Percentiles rank a stretch among this genome's conserved stretches.
These are phyloP conservation scores for Coleophora flavipennella DNA, from an alignment of 2,888 invertebrate genomes.

Conservation along the genomic window DNA sequence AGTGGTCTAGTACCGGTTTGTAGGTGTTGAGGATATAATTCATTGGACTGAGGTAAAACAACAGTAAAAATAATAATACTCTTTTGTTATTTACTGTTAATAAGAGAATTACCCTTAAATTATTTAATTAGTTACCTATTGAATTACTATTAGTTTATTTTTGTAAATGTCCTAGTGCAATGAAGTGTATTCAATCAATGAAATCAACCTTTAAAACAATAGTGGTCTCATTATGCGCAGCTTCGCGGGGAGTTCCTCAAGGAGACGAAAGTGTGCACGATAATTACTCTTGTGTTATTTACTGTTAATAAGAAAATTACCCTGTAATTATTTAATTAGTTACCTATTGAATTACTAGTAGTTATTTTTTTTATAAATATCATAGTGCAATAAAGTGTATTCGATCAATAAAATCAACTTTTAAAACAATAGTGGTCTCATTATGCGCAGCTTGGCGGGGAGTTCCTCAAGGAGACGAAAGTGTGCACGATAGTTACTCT, in stretches of 20 bases:
- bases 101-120: background rate
- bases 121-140: no score
- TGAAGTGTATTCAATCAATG: background rate
- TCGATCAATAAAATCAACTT: background rate
- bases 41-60: no score
- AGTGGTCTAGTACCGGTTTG: no score
- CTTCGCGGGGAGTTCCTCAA: slow-evolving; percentile 88
- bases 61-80: no score
- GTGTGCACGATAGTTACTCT: slow-evolving; percentile 76
- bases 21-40: no score
- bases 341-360: no score
- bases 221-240: no score
- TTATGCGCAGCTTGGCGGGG: slow-evolving; percentile 80
- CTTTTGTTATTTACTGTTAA: no score
- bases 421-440: no score
- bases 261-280: slow-evolving; percentile 77
- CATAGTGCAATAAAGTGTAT: background rate
- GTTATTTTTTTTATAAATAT: background rate
- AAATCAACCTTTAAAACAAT: no score
- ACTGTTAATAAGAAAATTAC: background rate
- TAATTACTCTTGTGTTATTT: no score
- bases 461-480: slow-evolving; percentile 83
- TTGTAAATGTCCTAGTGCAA: background rate
- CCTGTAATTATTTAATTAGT: no score
- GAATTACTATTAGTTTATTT: background rate